Evolutionary conservation across 2,797 vertebrate genomes (phyloP), one percentile per base, ranked within the genome.

Genomic region (Coregonus ussuriensis): DNA sequence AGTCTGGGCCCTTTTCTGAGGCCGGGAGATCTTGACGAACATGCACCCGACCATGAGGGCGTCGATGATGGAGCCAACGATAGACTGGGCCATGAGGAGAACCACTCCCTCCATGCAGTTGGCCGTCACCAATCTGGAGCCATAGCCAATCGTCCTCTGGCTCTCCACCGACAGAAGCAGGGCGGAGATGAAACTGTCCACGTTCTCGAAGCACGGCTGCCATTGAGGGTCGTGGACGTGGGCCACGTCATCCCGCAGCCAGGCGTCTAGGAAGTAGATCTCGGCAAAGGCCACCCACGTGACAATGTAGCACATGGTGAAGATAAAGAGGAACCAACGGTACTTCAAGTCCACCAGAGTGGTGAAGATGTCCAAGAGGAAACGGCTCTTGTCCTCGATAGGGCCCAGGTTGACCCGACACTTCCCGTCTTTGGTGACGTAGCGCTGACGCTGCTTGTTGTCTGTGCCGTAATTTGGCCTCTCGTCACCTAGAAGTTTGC

Each of bases 1-100:
- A 0, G 95, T 97, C 88, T 96, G 94, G 16, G 96, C 95, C 0
- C 95, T 91, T 83, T 96, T 95, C 87, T 96, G 95, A 4, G 95
- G 95, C 67, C 95, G 88, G 66, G 95, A 96, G 86, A 96, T 96
- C 89, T 96, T 96, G 1, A 96, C 95, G 0, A 96, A 96, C 95
- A 97, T 95, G 88, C 95, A 96, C 15, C 96, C 96, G 52, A 96
- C 95, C 96, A 96, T 95, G 13, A 96, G 92, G 3, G 96, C 94
- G 0, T 97, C 95, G 0, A 96, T 96, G 82, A 96, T 96, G 82
- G 95, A 96, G 0, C 96, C 96, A 0, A 96, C 82, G 35, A 97
- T 95, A 83, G 95, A 96, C 89, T 96, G 96, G 0, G 89, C 87
- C 91, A 96, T 96, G 68, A 96, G 86, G 75, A 97, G 79, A 47